These are phyloP conservation scores for Psylliodes chrysocephalus DNA, from an alignment of 2,888 invertebrate species.

Conservation along the genomic window DNA sequence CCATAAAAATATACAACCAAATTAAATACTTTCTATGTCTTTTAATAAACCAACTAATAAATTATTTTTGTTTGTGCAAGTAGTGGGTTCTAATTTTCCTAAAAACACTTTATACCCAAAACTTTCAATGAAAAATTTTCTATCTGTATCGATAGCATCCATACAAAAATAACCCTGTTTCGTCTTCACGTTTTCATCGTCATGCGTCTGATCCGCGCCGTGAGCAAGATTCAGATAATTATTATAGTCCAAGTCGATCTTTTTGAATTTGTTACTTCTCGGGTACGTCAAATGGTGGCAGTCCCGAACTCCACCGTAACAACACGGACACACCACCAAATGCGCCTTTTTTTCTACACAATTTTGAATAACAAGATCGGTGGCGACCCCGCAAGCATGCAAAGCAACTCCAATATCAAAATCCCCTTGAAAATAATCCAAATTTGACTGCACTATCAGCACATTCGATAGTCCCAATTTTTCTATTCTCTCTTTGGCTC, in stretches of 20 bases:
- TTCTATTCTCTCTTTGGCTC: conserved; percentile 78
- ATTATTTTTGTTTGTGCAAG: conserved; percentile 94
- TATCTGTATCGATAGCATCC: conserved; percentile 88
- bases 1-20: background rate
- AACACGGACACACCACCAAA: conserved; percentile 93
- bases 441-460: conserved; percentile 85
- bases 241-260: conserved; percentile 44
- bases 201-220: conserved; percentile 92
- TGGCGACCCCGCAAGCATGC: conserved; percentile 95
- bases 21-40: background rate
- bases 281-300: conserved; percentile 87
- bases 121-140: conserved; percentile 79
- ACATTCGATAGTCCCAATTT: conserved; percentile 79
- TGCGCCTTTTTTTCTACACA: conserved; percentile 81
- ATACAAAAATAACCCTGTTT: conserved; percentile 86
- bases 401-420: conserved; percentile 90
- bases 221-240: conserved; percentile 83
- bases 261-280: conserved; percentile 73
- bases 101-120: conserved; percentile 80
- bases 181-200: conserved; percentile 74
- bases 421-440: conserved; percentile 84
- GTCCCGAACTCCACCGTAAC: conserved; percentile 88
- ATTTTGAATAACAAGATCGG: conserved; percentile 88
- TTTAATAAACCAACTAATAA: conserved; percentile 74
- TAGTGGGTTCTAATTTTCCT: conserved; percentile 79